Evolutionary conservation across 2,797 vertebrate genomes (phyloP), one percentile per base, ranked within the genome.

Genomic region (Karalla daura): DNA sequence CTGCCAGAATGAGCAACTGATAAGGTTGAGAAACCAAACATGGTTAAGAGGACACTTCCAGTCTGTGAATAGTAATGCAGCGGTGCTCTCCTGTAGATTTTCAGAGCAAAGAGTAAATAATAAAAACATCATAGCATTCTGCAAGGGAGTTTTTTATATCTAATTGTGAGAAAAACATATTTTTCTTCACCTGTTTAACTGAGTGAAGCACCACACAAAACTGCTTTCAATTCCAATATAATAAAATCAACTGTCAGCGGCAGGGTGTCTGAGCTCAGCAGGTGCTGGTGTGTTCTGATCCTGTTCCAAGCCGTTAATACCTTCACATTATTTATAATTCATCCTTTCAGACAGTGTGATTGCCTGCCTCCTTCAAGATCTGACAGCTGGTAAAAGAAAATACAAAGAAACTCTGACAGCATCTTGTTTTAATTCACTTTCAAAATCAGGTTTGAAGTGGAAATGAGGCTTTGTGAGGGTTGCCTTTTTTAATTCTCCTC

Each of bases 1-100:
- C 28, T 56, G 23, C 23, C 28, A 32, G 41, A 35, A 46, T 55
- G 63, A 60, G 67, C 40, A 43, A 5, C n/a, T n/a, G n/a, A n/a
- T n/a, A n/a, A n/a, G n/a, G n/a, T n/a, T n/a, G n/a, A n/a, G n/a
- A 75, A 71, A 85, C 83, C 62, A 87, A 81, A 88, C 75, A 64
- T 54, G 33, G 25, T 70, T 51, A 73, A 59, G 24, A 56, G 49
- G 63, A 28, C 5, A 0, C 15, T 20, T n/a, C n/a, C n/a, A n/a
- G n/a, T 86, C 68, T 75, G 50, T 72, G 51, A 69, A 70, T 76
- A 71, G 75, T 75, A 72, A 80, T 69, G 63, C 46, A 74, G 39
- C 69, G 54, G 21, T 66, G 78, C 15, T 43, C 58, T 79, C 52
- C 69, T 49, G 58, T 73, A 43, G 35, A 40, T 15, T 55, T 63